phyloP scores from a whole-genome alignment of 35 echinoderm and acorn worm genomes.

The Chiridota heheva region DNA sequence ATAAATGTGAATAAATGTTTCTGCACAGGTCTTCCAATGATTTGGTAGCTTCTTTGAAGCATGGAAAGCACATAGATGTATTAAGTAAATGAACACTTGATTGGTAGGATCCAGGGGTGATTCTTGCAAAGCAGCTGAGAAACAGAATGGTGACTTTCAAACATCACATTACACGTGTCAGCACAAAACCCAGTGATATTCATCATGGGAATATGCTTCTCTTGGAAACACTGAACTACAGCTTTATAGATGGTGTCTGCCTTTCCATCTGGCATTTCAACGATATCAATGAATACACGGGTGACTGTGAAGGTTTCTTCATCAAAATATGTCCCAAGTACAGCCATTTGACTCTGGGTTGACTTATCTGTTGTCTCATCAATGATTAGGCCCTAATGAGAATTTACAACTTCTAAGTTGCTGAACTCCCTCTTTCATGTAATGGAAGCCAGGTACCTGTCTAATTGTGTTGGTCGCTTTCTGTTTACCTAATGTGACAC shows the following conservation, averaged over 20 bases:
- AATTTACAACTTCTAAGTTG: slow-evolving; percentile 11
- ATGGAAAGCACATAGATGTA: slow-evolving; percentile 34
- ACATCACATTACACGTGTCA: slow-evolving; percentile 34
- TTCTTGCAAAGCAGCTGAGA: slow-evolving; percentile 4
- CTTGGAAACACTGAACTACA: slow-evolving; percentile 20
- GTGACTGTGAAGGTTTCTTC: neutral
- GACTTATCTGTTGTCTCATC: slow-evolving; percentile 39
- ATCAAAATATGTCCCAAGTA: slow-evolving; percentile 31
- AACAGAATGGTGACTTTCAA: slow-evolving; percentile 9
- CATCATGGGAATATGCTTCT: slow-evolving; percentile 16
- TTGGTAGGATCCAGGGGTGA: slow-evolving; percentile 28
- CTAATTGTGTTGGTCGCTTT: slow-evolving; percentile 31
- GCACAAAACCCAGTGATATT: slow-evolving; percentile 36
- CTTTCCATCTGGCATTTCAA: slow-evolving; percentile 17
- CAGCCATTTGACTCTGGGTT: slow-evolving; percentile 47
- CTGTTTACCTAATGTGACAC: slow-evolving; percentile 21
- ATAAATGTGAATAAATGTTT: slow-evolving; percentile 28
- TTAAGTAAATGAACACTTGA: slow-evolving; percentile 35
- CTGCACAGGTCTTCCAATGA: slow-evolving; percentile 22
- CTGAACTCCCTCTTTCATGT: slow-evolving; percentile 13
- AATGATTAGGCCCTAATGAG: slow-evolving; percentile 7
- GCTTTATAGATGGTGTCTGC: slow-evolving; percentile 27
- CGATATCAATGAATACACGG: neutral
- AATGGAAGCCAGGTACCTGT: slow-evolving; percentile 32
- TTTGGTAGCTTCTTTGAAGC: slow-evolving; percentile 20